Evolutionary conservation across 2,888 invertebrate genomes (phyloP).

Genomic region (Bembecia ichneumoniformis): DNA sequence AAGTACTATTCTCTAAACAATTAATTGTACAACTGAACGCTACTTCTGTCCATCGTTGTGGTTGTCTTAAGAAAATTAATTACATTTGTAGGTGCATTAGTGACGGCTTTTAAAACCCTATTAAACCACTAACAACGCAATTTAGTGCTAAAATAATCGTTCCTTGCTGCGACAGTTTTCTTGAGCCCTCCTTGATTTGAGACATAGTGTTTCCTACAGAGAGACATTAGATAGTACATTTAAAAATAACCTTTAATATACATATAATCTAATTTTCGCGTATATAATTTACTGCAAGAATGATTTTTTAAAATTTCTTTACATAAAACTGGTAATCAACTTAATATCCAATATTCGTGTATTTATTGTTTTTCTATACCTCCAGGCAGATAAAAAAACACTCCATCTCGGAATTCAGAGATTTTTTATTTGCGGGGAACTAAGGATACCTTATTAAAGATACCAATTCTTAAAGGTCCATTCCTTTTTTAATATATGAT

Average conservation of each 20-base stretch:
- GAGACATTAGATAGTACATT: too few relatives aligned
- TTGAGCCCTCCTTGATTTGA: constrained; percentile 6
- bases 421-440: too few relatives aligned
- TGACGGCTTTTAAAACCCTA: constrained; percentile 11
- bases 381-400: too few relatives aligned
- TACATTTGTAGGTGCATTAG: constrained; percentile 7
- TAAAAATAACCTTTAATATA: too few relatives aligned
- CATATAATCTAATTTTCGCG: too few relatives aligned
- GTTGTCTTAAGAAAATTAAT: constrained; percentile 3
- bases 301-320: neutral
- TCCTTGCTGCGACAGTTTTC: constrained; percentile 9
- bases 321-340: neutral
- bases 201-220: neutral
- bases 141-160: constrained; percentile 11
- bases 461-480: too few relatives aligned
- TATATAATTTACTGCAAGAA: neutral
- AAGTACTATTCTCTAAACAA: neutral
- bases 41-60: neutral
- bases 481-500: too few relatives aligned
- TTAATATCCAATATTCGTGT: too few relatives aligned
- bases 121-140: constrained; percentile 12
- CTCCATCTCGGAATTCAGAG: too few relatives aligned
- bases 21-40: neutral
- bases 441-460: too few relatives aligned
- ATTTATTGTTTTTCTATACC: too few relatives aligned